phyloP scores from a whole-genome alignment of 2,888 invertebrate species.

The Aleiodes testaceus region DNA sequence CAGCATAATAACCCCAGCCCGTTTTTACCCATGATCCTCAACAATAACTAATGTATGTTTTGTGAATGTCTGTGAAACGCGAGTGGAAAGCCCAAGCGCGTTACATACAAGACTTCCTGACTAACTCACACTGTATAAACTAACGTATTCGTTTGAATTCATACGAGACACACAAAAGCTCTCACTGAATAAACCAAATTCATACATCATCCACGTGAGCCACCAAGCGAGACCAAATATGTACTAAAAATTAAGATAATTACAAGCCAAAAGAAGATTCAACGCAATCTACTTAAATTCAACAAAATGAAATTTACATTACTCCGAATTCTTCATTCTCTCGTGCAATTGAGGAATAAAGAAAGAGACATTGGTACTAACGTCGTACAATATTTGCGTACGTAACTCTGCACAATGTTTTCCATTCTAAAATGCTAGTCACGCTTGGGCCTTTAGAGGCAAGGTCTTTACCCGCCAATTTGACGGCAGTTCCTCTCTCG shows the following conservation, averaged over 20 bases:
- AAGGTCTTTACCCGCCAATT: slow-evolving; percentile 60
- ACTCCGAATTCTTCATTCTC: no score
- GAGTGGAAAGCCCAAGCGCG: slow-evolving; percentile 27
- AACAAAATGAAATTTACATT: slow-evolving; percentile 22
- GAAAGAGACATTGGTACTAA: slow-evolving; percentile 5
- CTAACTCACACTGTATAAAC: not conserved
- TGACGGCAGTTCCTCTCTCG: slow-evolving; percentile 61
- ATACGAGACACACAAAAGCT: slow-evolving; percentile 6
- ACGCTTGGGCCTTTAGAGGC: slow-evolving; percentile 62
- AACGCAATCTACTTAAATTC: not conserved
- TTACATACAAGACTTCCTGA: not conserved
- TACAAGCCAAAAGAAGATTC: not conserved
- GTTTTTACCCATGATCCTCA: slow-evolving; percentile 3
- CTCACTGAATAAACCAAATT: slow-evolving; percentile 23
- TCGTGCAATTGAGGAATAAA: not conserved
- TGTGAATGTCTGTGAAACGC: slow-evolving; percentile 4
- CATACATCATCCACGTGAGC: not conserved
- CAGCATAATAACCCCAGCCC: not conserved
- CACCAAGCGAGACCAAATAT: not conserved
- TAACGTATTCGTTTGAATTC: slow-evolving; percentile 19
- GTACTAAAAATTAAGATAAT: slow-evolving; percentile 19
- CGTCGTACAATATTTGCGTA: slow-evolving; percentile 26
- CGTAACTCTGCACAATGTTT: slow-evolving; percentile 24
- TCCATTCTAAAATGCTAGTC: slow-evolving; percentile 61
- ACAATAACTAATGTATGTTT: slow-evolving; percentile 27